Percentiles rank a stretch among this genome's conserved stretches.
These are phyloP conservation scores for Sphaerophoria rueppellii DNA, from an alignment of 2,888 invertebrate species.

Conservation along the genomic window DNA sequence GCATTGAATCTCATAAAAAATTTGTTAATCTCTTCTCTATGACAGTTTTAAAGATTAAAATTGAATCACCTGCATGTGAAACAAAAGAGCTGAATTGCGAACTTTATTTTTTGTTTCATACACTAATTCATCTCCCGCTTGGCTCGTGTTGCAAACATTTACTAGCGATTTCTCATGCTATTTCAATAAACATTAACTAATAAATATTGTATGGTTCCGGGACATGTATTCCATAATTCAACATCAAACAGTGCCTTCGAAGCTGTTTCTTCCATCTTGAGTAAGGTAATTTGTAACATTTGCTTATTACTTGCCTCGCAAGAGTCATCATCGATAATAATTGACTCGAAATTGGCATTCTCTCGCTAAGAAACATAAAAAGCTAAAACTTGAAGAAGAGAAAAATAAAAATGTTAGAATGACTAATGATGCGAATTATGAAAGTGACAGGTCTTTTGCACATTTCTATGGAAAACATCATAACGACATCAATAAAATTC, in stretches of 20 bases:
- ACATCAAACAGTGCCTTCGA: conserved; percentile 4
- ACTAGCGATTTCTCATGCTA: conserved; percentile 25
- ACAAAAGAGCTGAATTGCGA: conserved; percentile 66
- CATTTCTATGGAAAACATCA: conserved; percentile 67
- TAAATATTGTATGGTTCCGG: conserved; percentile 37
- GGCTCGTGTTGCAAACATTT: conserved; percentile 20
- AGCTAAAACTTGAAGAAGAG: not conserved
- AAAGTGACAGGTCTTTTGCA: conserved; percentile 65
- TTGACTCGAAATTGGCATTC: conserved; percentile 66
- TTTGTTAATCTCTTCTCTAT: conserved; percentile 52
- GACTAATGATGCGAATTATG: conserved; percentile 64
- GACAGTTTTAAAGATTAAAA: conserved; percentile 27
- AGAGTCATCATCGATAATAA: conserved; percentile 64
- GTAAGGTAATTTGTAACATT: conserved; percentile 50
- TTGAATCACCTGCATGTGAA: not conserved
- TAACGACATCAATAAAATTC: conserved; percentile 73
- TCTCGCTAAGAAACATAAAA: conserved; percentile 61
- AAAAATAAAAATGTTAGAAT: conserved; percentile 16
- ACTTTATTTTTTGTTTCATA: not conserved
- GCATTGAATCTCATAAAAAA: conserved; percentile 29
- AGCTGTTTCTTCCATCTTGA: not conserved
- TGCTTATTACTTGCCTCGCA: conserved; percentile 57
- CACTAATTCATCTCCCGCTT: not conserved
- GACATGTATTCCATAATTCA: conserved; percentile 52
- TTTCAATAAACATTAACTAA: conserved; percentile 42